phyloP scores from a whole-genome alignment of 2,888 invertebrate species.

The Caenorhabditis sp. region DNA sequence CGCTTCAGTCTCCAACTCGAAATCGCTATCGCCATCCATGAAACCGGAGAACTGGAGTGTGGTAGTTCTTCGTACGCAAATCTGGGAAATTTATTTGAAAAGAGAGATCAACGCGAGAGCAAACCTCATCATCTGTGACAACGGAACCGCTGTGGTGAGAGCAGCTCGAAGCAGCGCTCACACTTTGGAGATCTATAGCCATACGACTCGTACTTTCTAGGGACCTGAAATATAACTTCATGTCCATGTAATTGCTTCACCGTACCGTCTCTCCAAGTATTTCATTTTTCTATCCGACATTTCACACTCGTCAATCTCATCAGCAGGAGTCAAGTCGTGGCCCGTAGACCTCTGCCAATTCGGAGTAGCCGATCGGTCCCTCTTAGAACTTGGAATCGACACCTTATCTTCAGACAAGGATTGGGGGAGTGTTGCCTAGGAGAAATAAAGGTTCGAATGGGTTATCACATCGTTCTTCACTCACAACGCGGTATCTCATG shows the following conservation, averaged over 20 bases:
- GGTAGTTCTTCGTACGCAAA: conserved; percentile 45
- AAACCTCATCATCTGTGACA: conserved; percentile 59
- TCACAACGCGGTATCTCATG: conserved; percentile 61
- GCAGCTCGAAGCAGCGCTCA: conserved; percentile 63
- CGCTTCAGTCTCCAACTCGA: conserved; percentile 83
- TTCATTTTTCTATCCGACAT: conserved; percentile 42
- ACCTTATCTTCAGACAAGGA: conserved; percentile 57
- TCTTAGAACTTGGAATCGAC: conserved; percentile 40
- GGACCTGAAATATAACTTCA: conserved; percentile 59
- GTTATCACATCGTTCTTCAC: no score
- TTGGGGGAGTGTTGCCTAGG: conserved; percentile 55
- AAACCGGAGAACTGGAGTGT: conserved; percentile 59
- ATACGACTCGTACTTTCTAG: conserved; percentile 61
- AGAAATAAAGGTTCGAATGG: neutral
- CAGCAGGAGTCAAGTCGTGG: conserved; percentile 63
- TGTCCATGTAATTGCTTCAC: no score
- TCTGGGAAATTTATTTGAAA: conserved; percentile 20
- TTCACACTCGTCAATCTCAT: conserved; percentile 62
- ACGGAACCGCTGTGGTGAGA: conserved; percentile 58
- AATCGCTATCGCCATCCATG: conserved; percentile 81
- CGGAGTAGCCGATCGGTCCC: conserved; percentile 59
- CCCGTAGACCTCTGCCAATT: conserved; percentile 57
- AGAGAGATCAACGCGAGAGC: neutral
- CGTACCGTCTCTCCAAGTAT: conserved; percentile 54
- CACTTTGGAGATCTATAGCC: conserved; percentile 60